Evolutionary conservation across 2,888 invertebrate species (phyloP).

Genomic region (Athrips mouffetella): DNA sequence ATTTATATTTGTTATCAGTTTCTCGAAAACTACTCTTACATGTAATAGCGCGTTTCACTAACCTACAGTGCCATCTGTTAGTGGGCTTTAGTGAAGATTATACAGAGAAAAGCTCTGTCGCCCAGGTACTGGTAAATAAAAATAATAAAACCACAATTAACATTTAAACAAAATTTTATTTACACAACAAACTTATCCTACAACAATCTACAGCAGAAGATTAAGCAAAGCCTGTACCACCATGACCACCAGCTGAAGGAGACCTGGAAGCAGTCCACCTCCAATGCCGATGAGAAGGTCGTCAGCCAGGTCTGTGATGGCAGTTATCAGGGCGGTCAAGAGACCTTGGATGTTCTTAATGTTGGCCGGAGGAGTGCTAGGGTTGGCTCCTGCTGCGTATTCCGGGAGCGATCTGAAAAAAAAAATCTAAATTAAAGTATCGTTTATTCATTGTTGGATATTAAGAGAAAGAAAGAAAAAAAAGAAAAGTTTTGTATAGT

Average conservation of each 20-base stretch:
- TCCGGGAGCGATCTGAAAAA: conserved; percentile 47
- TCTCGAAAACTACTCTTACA: too few species aligned
- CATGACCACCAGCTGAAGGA: conserved; percentile 57
- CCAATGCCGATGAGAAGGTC: conserved; percentile 57
- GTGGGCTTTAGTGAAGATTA: too few species aligned
- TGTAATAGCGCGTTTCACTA: too few species aligned
- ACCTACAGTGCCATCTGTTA: too few species aligned
- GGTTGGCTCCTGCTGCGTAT: conserved; percentile 61
- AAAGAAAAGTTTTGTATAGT: too few species aligned
- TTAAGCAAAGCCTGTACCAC: conserved; percentile 52
- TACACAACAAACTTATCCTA: neutral
- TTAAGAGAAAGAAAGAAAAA: too few species aligned
- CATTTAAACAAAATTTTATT: too few species aligned
- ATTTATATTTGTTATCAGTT: too few species aligned
- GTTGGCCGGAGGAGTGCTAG: conserved; percentile 45
- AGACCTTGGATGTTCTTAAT: conserved; percentile 53
- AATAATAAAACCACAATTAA: too few species aligned
- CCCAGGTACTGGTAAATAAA: too few species aligned
- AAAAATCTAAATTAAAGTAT: neutral
- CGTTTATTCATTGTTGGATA: neutral
- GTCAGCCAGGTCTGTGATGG: conserved; percentile 55
- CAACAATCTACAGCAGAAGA: conserved; percentile 38
- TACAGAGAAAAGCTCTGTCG: too few species aligned
- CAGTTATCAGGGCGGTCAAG: conserved; percentile 45
- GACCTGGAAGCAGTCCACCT: conserved; percentile 58